Evolutionary conservation across 1,140 invertebrate species (phyloP).

Genomic region (Drosophila arawakana): DNA sequence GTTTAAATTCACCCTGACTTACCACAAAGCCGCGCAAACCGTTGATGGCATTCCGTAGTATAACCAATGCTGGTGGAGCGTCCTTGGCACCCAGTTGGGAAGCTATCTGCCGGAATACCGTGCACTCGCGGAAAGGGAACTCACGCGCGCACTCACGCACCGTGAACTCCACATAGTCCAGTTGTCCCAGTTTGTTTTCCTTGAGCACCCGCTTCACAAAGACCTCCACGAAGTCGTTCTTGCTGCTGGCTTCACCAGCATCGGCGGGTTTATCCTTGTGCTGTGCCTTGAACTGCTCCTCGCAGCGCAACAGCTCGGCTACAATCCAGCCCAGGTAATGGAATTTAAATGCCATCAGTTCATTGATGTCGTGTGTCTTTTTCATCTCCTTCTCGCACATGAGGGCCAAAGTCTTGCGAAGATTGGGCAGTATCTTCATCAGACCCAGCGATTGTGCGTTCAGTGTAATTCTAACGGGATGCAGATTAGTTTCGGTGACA

Average conservation of each 20-base stretch:
- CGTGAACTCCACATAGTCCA: conserved; percentile 93
- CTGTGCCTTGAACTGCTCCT: conserved; percentile 87
- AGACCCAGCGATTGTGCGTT: conserved; percentile 88
- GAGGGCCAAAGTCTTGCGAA: conserved; percentile 92
- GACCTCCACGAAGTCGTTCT: conserved; percentile 89
- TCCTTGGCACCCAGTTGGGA: conserved; percentile 90
- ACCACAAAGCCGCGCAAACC: conserved; percentile 91
- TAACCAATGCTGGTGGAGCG: conserved; percentile 88
- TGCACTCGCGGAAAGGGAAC: conserved; percentile 94
- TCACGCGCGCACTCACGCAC: conserved; percentile 93
- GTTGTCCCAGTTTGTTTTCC: conserved; percentile 90
- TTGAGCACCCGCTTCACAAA: conserved; percentile 91
- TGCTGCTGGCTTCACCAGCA: conserved; percentile 53
- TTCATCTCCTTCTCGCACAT: conserved; percentile 96
- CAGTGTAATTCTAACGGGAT: conserved; percentile 94
- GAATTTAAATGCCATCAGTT: conserved; percentile 96
- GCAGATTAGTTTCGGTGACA: conserved; percentile 94
- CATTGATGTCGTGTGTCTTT: conserved; percentile 92
- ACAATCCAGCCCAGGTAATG: conserved; percentile 93
- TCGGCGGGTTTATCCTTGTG: conserved; percentile 67
- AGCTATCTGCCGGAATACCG: conserved; percentile 93
- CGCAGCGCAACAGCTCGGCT: conserved; percentile 89
- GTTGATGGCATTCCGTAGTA: conserved; percentile 94
- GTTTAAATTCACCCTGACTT: not conserved
- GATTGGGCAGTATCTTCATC: conserved; percentile 90